Percentiles rank a stretch among this genome's conserved stretches.
phyloP scores from a whole-genome alignment of 2,797 vertebrate genomes.

The Limnodromus scolopaceus region DNA sequence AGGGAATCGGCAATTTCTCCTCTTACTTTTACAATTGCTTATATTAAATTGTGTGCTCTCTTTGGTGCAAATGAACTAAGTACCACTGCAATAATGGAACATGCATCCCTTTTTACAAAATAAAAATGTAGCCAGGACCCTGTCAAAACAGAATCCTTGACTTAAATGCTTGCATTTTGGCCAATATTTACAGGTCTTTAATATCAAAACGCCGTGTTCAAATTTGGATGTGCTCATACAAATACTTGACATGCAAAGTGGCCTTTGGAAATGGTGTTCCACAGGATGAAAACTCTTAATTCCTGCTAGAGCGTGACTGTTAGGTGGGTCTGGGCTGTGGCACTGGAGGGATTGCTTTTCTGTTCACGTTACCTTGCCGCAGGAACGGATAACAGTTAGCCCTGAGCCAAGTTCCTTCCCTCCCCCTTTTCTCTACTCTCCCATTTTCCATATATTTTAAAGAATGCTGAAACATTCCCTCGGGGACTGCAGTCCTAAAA shows the following conservation, averaged over 20 bases:
- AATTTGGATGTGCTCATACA: neutral
- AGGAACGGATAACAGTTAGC: neutral
- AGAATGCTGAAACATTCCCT: neutral
- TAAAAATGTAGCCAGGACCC: neutral
- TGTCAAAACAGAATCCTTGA: neutral
- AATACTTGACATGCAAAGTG: neutral
- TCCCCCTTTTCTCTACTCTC: neutral
- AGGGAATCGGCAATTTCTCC: neutral
- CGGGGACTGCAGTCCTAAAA: neutral
- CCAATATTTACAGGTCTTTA: accelerated
- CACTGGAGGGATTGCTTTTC: neutral
- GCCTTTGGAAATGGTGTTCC: neutral
- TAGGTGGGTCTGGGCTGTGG: neutral
- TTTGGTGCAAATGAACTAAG: neutral
- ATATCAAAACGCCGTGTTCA: neutral
- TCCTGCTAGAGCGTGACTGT: neutral
- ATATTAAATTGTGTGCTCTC: neutral
- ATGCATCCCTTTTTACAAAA: neutral
- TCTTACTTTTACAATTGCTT: neutral
- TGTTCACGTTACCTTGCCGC: accelerated
- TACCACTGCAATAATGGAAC: neutral
- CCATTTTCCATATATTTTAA: neutral
- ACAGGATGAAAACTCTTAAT: neutral
- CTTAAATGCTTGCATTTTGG: neutral
- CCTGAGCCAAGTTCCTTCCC: neutral